Evolutionary conservation across 2,888 invertebrate species (phyloP).

Genomic region (Drosophila dives): DNA sequence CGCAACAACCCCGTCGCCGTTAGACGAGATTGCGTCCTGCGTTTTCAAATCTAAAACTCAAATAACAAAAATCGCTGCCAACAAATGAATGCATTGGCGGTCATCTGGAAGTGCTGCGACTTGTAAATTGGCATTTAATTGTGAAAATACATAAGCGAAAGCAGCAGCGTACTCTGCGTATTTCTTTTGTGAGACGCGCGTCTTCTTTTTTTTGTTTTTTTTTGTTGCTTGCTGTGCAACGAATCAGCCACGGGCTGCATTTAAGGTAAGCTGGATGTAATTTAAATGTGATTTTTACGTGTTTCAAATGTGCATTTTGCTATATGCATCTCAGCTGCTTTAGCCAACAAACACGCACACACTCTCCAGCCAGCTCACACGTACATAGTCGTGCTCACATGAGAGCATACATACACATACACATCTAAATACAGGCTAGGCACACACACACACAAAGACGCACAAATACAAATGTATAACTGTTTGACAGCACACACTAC

Average conservation of each 20-base stretch:
- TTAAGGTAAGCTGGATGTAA: constrained; percentile 42
- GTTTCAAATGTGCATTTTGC: constrained; percentile 51
- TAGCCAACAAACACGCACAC: constrained; percentile 44
- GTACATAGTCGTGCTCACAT: constrained; percentile 27
- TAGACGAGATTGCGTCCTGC: constrained; percentile 45
- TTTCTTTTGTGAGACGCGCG: constrained; percentile 46
- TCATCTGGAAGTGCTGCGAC: constrained; percentile 8
- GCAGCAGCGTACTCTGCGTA: constrained; percentile 43
- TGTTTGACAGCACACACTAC: constrained; percentile 68
- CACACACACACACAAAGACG: constrained; percentile 22
- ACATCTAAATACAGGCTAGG: neutral
- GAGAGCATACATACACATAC: constrained; percentile 18
- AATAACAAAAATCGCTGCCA: constrained; percentile 8
- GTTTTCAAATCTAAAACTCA: constrained; percentile 37
- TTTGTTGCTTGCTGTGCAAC: constrained; percentile 13
- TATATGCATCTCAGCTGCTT: constrained; percentile 74
- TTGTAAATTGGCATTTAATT: constrained; percentile 30
- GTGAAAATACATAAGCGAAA: constrained; percentile 57
- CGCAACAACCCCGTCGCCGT: constrained; percentile 72
- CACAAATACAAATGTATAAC: constrained; percentile 36
- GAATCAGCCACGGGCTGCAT: constrained; percentile 30
- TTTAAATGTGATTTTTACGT: constrained; percentile 21
- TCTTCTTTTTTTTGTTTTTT: constrained; percentile 15
- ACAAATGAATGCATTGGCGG: constrained; percentile 28
- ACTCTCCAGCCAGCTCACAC: constrained; percentile 24